These are phyloP conservation scores for Beaufortia kweichowensis DNA, from an alignment of 2,113 vertebrate species.

Conservation along the genomic window DNA sequence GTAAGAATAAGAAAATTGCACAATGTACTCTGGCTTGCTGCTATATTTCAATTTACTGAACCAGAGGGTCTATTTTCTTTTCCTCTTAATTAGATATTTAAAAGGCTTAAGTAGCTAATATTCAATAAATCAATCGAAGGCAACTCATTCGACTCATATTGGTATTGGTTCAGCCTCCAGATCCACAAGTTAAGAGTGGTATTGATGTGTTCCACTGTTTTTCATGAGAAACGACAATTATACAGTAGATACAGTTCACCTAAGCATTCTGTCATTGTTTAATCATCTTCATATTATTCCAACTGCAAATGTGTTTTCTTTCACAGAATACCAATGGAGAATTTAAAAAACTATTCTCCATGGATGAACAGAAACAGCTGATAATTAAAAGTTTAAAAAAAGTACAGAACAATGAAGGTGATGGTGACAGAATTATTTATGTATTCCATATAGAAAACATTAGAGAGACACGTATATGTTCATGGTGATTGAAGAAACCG, in stretches of 20 bases:
- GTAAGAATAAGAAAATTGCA: not conserved
- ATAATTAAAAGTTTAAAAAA: too few relatives aligned
- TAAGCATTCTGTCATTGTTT: too few relatives aligned
- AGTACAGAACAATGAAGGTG: too few relatives aligned
- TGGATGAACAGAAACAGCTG: too few relatives aligned
- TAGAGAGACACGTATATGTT: not conserved
- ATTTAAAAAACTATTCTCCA: too few relatives aligned
- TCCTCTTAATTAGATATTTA: too few relatives aligned
- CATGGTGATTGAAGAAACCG: not conserved
- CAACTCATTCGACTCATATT: not conserved
- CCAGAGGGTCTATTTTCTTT: not conserved
- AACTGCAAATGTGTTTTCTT: too few relatives aligned
- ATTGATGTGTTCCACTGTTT: constrained; percentile 55
- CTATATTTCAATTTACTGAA: not conserved
- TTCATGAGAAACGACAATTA: not conserved
- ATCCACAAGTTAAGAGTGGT: not conserved
- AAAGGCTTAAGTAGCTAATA: too few relatives aligned
- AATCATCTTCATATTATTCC: too few relatives aligned
- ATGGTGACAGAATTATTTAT: too few relatives aligned
- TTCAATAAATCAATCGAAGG: not conserved
- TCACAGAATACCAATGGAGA: too few relatives aligned
- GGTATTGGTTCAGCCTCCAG: too few relatives aligned
- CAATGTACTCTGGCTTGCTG: not conserved
- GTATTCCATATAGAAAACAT: not conserved
- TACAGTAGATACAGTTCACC: not conserved